phyloP scores from a whole-genome alignment of 2,797 vertebrate species.

The Erethizon dorsatum region DNA sequence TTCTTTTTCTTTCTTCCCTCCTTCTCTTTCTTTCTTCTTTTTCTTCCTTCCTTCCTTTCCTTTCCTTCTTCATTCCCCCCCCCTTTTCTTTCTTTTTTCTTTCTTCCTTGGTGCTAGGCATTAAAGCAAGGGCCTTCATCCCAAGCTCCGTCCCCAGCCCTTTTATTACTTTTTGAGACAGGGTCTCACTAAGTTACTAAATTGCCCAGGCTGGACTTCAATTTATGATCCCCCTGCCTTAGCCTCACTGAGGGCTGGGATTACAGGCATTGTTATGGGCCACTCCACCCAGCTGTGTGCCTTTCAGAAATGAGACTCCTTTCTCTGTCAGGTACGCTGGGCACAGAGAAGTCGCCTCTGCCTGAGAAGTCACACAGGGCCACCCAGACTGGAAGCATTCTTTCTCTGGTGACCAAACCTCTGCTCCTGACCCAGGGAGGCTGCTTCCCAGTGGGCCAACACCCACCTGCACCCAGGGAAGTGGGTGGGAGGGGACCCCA shows the following conservation, averaged over 20 bases:
- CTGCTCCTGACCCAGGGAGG: background rate
- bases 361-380: background rate
- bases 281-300: background rate
- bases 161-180: background rate
- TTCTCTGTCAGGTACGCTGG: accelerated
- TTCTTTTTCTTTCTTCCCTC: background rate
- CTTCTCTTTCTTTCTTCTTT: background rate
- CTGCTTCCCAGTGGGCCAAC: background rate
- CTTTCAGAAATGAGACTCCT: background rate
- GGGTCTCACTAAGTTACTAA: background rate
- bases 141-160: background rate
- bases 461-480: background rate
- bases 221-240: background rate
- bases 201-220: no score
- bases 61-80: no score
- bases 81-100: background rate
- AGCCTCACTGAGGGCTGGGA: background rate
- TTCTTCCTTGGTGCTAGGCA: background rate
- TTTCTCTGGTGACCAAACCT: background rate
- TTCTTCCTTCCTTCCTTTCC: no score
- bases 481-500: background rate
- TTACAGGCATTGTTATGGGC: background rate
- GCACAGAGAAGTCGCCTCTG: background rate
- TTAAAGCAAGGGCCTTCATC: background rate
- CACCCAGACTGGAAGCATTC: background rate